These are phyloP conservation scores for Odontamblyopus rebecca DNA, from an alignment of 2,797 vertebrate genomes.

Conservation along the genomic window DNA sequence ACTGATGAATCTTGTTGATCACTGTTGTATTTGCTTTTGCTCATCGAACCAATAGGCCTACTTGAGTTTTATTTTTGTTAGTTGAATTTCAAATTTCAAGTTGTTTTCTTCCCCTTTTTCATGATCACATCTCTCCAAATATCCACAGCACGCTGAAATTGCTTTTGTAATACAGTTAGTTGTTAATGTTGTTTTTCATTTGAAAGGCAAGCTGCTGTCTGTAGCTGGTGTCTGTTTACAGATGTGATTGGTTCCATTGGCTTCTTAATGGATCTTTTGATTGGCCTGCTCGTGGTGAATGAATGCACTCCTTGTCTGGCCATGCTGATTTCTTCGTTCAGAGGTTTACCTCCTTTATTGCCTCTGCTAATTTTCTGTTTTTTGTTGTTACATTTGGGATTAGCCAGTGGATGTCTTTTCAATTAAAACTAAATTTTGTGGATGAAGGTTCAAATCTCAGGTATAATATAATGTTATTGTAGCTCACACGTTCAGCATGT, in stretches of 20 bases:
- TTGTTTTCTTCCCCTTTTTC: too few relatives aligned
- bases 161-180: background rate
- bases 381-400: background rate
- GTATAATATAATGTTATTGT: too few relatives aligned
- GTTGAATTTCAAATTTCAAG: too few relatives aligned
- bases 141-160: background rate
- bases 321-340: conserved; percentile 47
- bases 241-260: conserved; percentile 50
- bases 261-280: conserved; percentile 72
- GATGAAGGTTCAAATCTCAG: background rate
- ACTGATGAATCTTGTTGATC: too few relatives aligned
- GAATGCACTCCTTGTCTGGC: conserved; percentile 69
- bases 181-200: background rate
- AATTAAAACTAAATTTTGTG: too few relatives aligned
- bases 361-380: conserved; percentile 4
- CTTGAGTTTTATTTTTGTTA: too few relatives aligned
- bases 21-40: too few relatives aligned
- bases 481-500: background rate
- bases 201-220: conserved; percentile 5
- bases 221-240: conserved; percentile 17
- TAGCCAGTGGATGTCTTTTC: too few relatives aligned
- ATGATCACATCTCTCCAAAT: background rate
- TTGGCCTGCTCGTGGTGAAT: conserved; percentile 50
- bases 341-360: conserved; percentile 26
- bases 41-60: too few relatives aligned